Base-by-base conservation (phyloP, 2,113 vertebrate genomes). In the Tonatia bakeri region DNA sequence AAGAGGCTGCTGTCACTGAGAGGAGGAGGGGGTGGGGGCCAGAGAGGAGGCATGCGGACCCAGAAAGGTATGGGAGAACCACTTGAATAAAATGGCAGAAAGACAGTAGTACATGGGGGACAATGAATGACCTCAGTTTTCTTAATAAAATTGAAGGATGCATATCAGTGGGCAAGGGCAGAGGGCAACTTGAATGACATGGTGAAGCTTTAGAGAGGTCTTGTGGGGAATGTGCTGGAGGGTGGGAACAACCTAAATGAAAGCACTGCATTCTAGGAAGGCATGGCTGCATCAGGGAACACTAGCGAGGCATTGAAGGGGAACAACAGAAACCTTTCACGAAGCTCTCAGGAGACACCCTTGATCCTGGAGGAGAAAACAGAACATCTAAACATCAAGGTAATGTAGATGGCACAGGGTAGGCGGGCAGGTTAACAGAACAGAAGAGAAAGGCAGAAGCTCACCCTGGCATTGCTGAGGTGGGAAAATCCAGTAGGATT, bases 221-320 rank as follows among this genome's bases (percentile, higher is more conserved):
- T 3, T 11, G 13, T 5, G 12, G 33, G 38, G 20, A 43, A 9
- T 5, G 33, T 9, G n/a, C 15, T 5, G 14, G 31, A 47, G 38
- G 43, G 36, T 7, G 13, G 15, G 17, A 38, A 36, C 38, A 3
- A 12, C n/a, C 11, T 80, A 65, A 20, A 47, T 22, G 56, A n/a
- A 65, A 69, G 50, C 47, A 22, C 31, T 52, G 47, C 8, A 16
- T 7, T 26, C 54, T 5, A 1, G 11, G 26, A 15, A 10, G 33
- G 40, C 19, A 10, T 10, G 10, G 7, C 13, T 0, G 1, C 43
- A 14, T 4, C 28, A 5, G 7, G 0, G 2, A 40, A 40, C 0
- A 2, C 13, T 1, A 7, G 24, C 1, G 16, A 59, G 4, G 0
- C 6, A 0, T 0, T 4, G n/a, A 0, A 22, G 59, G 59, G 36